Conservation (phyloP, 1,140 invertebrate genomes). For the Drosophila kanapiae region DNA sequence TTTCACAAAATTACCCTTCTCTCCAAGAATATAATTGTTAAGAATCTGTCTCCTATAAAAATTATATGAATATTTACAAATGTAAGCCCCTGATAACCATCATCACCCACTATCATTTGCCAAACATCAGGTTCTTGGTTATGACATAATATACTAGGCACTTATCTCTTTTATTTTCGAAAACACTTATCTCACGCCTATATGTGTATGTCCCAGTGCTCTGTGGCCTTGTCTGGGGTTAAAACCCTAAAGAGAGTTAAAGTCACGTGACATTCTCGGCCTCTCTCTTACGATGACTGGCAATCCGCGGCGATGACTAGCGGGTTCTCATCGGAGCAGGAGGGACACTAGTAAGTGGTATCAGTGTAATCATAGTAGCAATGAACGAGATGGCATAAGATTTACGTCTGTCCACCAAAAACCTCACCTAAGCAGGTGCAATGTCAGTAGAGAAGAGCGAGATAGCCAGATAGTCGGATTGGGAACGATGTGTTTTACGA, state of each 20-base stretch:
- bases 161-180: slow-evolving; percentile 1
- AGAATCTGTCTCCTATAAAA: background rate
- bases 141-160: background rate
- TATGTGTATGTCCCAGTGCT: too few relatives aligned
- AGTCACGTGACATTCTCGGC: slow-evolving; percentile 2
- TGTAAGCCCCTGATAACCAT: slow-evolving; percentile 14
- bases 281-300: slow-evolving; percentile 7
- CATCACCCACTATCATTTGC: background rate
- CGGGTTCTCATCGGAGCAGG: slow-evolving; percentile 7
- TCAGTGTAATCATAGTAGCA: too few relatives aligned
- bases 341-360: background rate
- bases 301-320: slow-evolving; percentile 16
- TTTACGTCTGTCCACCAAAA: background rate
- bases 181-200: slow-evolving; percentile 3
- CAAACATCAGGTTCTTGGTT: background rate
- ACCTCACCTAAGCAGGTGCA: too few relatives aligned
- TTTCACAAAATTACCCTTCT: background rate
- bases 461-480: too few relatives aligned
- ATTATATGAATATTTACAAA: slow-evolving; percentile 15
- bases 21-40: too few relatives aligned
- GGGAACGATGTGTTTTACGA: slow-evolving; percentile 11
- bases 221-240: slow-evolving; percentile 5
- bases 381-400: slow-evolving; percentile 31
- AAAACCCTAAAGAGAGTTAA: slow-evolving; percentile 1
- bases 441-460: slow-evolving; percentile 6